Base-by-base conservation (phyloP, 2,888 invertebrate genomes). In the Pyrochroa serraticornis region DNA sequence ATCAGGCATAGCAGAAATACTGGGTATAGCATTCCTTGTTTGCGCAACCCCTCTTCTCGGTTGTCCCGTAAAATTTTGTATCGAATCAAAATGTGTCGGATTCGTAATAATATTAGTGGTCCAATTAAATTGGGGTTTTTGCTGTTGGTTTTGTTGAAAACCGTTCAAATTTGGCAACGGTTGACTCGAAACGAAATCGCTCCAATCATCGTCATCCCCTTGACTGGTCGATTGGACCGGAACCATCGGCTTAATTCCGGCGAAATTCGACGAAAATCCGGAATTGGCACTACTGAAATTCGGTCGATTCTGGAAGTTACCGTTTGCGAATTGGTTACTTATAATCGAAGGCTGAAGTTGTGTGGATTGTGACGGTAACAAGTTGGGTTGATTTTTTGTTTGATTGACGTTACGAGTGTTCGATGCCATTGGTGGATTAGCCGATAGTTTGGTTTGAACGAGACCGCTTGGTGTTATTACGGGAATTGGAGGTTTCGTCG, bases 141-240 rank as follows among this genome's bases (percentile, higher is more conserved):
- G 56, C 44, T n/a, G n/a, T n/a, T n/a, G 44, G 44, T 36, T 62
- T 9, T 58, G 43, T 31, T 60, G 62, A 13, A 53, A 58, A 0
- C 63, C 63, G 30, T 65, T 64, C 2, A 45, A 41, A 42, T 60
- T 45, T 10, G 66, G 54, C 2, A 59, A 62, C 35, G 82, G 78
- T 7, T 77, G 76, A 66, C 80, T 81, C n/a, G 82, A 83, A 3
- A 84, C 82, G 71, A 83, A 84, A 66, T 84, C 84, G 2, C 82
- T 81, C 84, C 84, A 84, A 62, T 84, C 83, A 53, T 83, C 83
- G 22, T 83, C 83, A 34, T 77, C 77, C 13, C 65, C 62, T 1
- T 42, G 9, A 6, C 30, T 7, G n/a, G n/a, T 1, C 10, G 12
- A 7, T 42, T 42, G 22, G 3, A 22, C 22, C 22, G 22, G 22